These are phyloP conservation scores for Aporophyla nigra DNA, from an alignment of 2,888 invertebrate genomes.

Conservation along the genomic window DNA sequence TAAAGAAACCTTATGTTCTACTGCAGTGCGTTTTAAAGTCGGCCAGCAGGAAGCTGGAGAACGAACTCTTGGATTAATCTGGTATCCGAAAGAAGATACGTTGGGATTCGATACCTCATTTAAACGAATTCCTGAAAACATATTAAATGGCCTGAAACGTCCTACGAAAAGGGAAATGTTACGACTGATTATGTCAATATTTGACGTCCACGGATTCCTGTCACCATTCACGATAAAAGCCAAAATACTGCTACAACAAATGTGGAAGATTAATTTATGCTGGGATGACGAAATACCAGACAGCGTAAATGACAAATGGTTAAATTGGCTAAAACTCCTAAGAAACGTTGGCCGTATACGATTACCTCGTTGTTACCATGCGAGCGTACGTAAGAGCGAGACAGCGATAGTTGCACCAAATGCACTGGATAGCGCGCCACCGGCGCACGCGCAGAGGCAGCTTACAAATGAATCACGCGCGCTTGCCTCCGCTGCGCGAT, in stretches of 20 bases:
- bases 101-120: too few relatives aligned
- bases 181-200: too few relatives aligned
- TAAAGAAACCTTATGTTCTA: too few relatives aligned
- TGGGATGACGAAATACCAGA: slow-evolving; percentile 2
- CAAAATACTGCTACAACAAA: not conserved
- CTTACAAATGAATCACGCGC: not conserved
- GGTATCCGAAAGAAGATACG: not conserved
- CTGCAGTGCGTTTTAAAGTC: not conserved
- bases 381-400: not conserved
- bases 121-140: too few relatives aligned
- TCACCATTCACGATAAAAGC: not conserved
- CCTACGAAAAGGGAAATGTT: too few relatives aligned
- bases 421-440: not conserved
- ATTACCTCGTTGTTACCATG: not conserved
- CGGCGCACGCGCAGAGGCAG: not conserved
- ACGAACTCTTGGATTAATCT: not conserved
- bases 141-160: too few relatives aligned
- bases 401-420: not conserved
- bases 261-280: not conserved
- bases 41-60: not conserved
- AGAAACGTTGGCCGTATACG: not conserved
- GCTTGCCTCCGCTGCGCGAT: not conserved
- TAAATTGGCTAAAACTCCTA: slow-evolving; percentile 1
- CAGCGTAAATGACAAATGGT: slow-evolving; percentile 1
- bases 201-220: not conserved